Conservation (phyloP, 64 coral and sea anemone species). For the Montipora capricornis region DNA sequence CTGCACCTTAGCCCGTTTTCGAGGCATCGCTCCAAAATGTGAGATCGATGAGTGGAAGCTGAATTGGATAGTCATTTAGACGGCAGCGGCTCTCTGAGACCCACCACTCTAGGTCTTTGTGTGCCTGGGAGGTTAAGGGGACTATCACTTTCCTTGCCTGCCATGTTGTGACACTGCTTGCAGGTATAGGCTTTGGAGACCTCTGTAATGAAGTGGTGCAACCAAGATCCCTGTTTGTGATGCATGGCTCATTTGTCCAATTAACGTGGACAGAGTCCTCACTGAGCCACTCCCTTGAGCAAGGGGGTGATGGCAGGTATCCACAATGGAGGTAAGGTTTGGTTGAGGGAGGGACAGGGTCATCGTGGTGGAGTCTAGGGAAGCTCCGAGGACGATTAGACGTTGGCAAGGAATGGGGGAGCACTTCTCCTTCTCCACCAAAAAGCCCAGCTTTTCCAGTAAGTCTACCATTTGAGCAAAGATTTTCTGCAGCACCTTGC, state of each 20-base stretch:
- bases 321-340: background rate
- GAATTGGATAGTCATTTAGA: too few relatives aligned
- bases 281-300: background rate
- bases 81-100: background rate
- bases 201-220: constrained; percentile 53
- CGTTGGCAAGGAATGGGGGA: background rate
- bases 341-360: constrained; percentile 25
- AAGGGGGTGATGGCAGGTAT: background rate
- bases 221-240: constrained; percentile 17
- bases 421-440: constrained; percentile 41
- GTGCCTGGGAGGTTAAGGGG: constrained; percentile 37
- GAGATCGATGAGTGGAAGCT: too few relatives aligned
- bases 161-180: background rate
- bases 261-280: constrained; percentile 11
- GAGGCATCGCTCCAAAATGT: too few relatives aligned
- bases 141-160: background rate
- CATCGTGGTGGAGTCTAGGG: constrained; percentile 24
- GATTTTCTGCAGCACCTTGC: constrained; percentile 7
- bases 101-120: constrained; percentile 44
- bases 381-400: constrained; percentile 23
- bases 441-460: constrained; percentile 13
- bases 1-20: too few relatives aligned
- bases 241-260: constrained; percentile 46
- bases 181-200: constrained; percentile 25
- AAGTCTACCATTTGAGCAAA: background rate